These are phyloP conservation scores for Adrianichthys oophorus DNA, from an alignment of 2,797 vertebrate species.

Conservation along the genomic window DNA sequence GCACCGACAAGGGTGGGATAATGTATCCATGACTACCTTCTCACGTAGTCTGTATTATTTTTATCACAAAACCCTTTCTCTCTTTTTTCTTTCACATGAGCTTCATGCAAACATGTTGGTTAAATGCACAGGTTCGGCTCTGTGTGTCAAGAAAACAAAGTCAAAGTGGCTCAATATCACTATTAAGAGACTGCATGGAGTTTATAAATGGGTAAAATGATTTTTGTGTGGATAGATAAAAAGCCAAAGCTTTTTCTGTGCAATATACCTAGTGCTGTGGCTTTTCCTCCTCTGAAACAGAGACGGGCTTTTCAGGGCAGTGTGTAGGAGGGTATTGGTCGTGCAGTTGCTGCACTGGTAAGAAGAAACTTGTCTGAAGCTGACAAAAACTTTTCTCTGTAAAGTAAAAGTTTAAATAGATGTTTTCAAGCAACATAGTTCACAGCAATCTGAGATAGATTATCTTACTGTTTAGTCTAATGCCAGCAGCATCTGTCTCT, in stretches of 20 bases:
- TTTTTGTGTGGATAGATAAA: slow-evolving; percentile 2
- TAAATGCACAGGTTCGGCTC: slow-evolving; percentile 37
- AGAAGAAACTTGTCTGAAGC: not conserved
- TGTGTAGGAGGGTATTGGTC: not conserved
- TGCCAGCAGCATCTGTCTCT: too few species aligned
- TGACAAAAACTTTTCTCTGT: too few species aligned
- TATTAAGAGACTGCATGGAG: not conserved
- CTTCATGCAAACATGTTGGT: slow-evolving; percentile 45
- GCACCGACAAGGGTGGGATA: slow-evolving; percentile 66
- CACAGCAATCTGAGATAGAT: too few species aligned
- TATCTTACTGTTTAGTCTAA: too few species aligned
- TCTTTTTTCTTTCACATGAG: slow-evolving; percentile 43
- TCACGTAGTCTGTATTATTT: slow-evolving; percentile 72
- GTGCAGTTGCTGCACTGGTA: not conserved
- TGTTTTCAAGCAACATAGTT: too few species aligned
- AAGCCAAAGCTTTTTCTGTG: slow-evolving; percentile 4
- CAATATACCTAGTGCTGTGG: not conserved
- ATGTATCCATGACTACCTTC: slow-evolving; percentile 75
- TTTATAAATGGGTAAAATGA: not conserved
- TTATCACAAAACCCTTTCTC: slow-evolving; percentile 63
- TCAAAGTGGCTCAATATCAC: slow-evolving; percentile 4
- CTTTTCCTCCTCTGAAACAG: not conserved
- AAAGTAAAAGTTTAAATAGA: too few species aligned
- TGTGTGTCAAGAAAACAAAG: slow-evolving; percentile 38
- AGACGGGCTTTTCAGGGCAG: not conserved